Conservation (phyloP, 2,113 vertebrate genomes). For the Xiphias gladius region DNA sequence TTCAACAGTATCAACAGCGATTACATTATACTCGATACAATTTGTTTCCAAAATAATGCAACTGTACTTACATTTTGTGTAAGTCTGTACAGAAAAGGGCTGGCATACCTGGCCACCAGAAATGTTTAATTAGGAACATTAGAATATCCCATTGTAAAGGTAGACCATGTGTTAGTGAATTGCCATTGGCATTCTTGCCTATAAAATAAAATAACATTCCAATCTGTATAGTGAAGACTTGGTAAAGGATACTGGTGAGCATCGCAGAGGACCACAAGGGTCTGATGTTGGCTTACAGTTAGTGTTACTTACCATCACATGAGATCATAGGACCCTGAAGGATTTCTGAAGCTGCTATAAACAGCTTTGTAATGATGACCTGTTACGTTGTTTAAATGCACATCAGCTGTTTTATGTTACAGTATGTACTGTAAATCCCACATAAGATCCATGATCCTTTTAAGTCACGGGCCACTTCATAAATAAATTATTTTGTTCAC, state of each 20-base stretch:
- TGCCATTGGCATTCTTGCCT: background rate
- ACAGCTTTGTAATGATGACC: constrained; percentile 44
- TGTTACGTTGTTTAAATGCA: constrained; percentile 59
- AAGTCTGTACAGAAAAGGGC: too few relatives aligned
- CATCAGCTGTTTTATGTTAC: constrained; percentile 58
- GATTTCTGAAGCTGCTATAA: constrained; percentile 30
- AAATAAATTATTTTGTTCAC: constrained; percentile 72
- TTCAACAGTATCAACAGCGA: background rate
- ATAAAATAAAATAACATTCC: background rate
- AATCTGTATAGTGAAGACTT: background rate
- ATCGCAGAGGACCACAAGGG: background rate
- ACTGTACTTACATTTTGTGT: too few relatives aligned
- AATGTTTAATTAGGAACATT: background rate
- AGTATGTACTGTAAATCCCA: constrained; percentile 52
- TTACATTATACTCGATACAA: background rate
- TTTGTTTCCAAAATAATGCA: background rate
- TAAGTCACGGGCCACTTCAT: constrained; percentile 73
- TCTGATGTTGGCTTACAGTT: background rate
- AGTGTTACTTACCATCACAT: background rate
- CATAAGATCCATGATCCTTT: constrained; percentile 65
- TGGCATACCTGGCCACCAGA: background rate
- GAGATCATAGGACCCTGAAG: background rate
- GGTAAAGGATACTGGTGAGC: background rate
- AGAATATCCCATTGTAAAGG: background rate
- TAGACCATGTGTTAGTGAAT: background rate